Conservation (phyloP, 2,888 invertebrate species). For the Drosophila suboccidentalis region DNA sequence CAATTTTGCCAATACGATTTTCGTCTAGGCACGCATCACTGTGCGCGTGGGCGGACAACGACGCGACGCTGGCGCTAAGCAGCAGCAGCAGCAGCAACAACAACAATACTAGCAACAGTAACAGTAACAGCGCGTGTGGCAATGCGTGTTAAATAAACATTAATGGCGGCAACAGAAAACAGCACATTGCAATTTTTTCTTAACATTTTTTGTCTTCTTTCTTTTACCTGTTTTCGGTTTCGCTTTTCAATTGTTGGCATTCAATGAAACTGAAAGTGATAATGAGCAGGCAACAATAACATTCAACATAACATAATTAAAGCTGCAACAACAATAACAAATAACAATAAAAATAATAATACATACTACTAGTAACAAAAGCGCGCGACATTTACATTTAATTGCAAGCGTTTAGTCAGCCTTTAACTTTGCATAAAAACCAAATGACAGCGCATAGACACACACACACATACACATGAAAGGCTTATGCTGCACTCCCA, state of each 20-base stretch:
- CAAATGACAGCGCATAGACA: slow-evolving; percentile 52
- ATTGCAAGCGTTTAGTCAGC: slow-evolving; percentile 76
- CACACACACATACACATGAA: not conserved
- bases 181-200: slow-evolving; percentile 58
- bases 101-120: slow-evolving; percentile 19
- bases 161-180: slow-evolving; percentile 56
- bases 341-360: slow-evolving; percentile 22
- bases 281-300: slow-evolving; percentile 54
- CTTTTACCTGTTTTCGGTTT: slow-evolving; percentile 54
- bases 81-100: slow-evolving; percentile 15
- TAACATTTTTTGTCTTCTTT: slow-evolving; percentile 15
- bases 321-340: slow-evolving; percentile 20
- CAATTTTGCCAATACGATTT: slow-evolving; percentile 2
- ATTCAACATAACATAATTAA: slow-evolving; percentile 38
- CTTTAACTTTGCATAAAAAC: slow-evolving; percentile 78
- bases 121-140: slow-evolving; percentile 63
- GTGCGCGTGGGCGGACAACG: slow-evolving; percentile 42
- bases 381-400: slow-evolving; percentile 76
- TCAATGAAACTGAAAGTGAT: slow-evolving; percentile 74
- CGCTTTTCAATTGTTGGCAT: slow-evolving; percentile 67
- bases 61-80: slow-evolving; percentile 31
- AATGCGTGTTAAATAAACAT: slow-evolving; percentile 80
- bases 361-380: slow-evolving; percentile 38
- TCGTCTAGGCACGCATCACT: slow-evolving; percentile 7
- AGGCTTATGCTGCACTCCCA: slow-evolving; percentile 34